Conservation (phyloP, 2,797 vertebrate genomes). For the Myotis myotis region DNA sequence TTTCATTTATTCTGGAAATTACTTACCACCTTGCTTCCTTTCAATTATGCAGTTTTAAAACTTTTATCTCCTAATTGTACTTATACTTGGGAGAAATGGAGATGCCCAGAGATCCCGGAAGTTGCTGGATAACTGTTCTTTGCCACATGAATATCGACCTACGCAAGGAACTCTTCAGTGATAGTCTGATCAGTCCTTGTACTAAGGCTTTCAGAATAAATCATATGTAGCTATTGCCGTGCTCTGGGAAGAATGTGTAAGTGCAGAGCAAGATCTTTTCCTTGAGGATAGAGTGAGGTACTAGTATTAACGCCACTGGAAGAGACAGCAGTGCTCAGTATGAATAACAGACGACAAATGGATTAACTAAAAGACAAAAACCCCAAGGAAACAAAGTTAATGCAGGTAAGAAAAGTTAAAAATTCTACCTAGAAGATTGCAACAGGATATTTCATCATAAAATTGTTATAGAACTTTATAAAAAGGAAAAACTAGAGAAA, state of each 20-base stretch:
- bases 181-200: neutral
- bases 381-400: neutral
- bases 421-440: neutral
- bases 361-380: neutral
- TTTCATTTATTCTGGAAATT: neutral
- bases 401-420: neutral
- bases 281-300: neutral
- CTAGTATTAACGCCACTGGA: neutral
- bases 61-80: neutral
- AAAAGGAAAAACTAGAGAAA: neutral
- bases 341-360: neutral
- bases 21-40: neutral
- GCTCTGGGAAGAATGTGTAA: neutral
- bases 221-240: neutral
- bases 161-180: neutral
- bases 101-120: neutral
- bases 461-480: neutral
- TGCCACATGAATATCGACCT: neutral
- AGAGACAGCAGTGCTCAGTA: neutral
- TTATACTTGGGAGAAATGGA: neutral
- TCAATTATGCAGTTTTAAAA: neutral
- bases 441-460: neutral
- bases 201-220: neutral
- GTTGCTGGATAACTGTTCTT: neutral
- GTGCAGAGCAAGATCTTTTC: neutral